These are phyloP conservation scores for Reinhardtius hippoglossoides DNA, from an alignment of 2,113 vertebrate genomes.

Conservation along the genomic window DNA sequence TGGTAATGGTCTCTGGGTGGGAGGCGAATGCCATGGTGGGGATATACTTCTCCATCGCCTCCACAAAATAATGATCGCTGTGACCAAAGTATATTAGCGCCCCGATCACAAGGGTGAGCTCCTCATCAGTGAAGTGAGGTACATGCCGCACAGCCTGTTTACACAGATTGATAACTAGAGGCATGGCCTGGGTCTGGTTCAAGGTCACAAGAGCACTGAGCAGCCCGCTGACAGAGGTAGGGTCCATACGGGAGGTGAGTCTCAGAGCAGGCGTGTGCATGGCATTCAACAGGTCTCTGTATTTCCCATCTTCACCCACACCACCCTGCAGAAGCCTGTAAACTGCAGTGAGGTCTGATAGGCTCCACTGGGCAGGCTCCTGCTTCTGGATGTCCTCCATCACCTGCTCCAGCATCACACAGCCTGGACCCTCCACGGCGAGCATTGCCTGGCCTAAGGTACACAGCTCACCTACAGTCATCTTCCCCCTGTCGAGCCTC, in stretches of 20 bases:
- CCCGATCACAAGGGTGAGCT: conserved; percentile 85
- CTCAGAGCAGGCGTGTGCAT: conserved; percentile 81
- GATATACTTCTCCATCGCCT: conserved; percentile 83
- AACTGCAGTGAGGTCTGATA: conserved; percentile 77
- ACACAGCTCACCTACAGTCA: conserved; percentile 83
- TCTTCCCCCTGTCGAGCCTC: conserved; percentile 76
- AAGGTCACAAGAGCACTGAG: conserved; percentile 85
- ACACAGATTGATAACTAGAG: conserved; percentile 87
- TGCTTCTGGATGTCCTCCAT: conserved; percentile 79
- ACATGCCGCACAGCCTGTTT: conserved; percentile 84
- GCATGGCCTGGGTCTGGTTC: conserved; percentile 80
- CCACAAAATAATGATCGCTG: conserved; percentile 83
- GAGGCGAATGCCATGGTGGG: conserved; percentile 72
- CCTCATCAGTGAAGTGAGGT: conserved; percentile 82
- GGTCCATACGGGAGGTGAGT: conserved; percentile 74
- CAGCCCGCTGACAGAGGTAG: conserved; percentile 77
- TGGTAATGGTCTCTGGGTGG: conserved; percentile 83
- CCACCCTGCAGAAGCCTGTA: conserved; percentile 84
- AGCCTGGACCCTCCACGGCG: conserved; percentile 74
- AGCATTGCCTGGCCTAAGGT: conserved; percentile 84
- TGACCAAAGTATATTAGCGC: conserved; percentile 88
- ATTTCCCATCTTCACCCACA: conserved; percentile 57
- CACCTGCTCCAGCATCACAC: conserved; percentile 73
- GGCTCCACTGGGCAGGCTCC: conserved; percentile 76
- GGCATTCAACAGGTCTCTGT: conserved; percentile 83